Conservation (phyloP, 2,113 vertebrate genomes). For the Gavialis gangeticus region DNA sequence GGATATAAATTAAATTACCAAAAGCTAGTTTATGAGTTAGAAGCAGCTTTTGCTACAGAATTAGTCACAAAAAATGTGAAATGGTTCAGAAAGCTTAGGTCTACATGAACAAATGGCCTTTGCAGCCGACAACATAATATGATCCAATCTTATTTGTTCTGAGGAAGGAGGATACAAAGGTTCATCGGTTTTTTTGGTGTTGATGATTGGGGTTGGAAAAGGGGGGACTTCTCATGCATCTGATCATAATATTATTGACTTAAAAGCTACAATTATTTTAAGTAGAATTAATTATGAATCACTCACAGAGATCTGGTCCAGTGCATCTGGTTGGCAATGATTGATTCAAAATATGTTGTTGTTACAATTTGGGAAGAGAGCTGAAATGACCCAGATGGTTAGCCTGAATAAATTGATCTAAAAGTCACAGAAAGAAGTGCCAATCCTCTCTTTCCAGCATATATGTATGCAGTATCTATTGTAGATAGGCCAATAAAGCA, state of each 20-base stretch:
- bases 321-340: slow-evolving; percentile 32
- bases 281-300: slow-evolving; percentile 25
- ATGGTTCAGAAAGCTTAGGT: slow-evolving; percentile 43
- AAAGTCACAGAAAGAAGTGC: slow-evolving; percentile 49
- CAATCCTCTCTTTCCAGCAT: neutral
- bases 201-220: neutral
- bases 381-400: slow-evolving; percentile 73
- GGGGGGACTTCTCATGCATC: neutral
- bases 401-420: slow-evolving; percentile 58
- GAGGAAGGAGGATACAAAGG: slow-evolving; percentile 15
- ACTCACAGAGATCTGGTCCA: neutral
- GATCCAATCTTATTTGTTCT: slow-evolving; percentile 31
- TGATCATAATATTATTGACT: slow-evolving; percentile 32
- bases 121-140: neutral
- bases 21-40: slow-evolving; percentile 40
- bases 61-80: neutral
- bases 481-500: neutral
- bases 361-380: slow-evolving; percentile 66
- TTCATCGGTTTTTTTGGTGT: neutral
- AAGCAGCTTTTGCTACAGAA: slow-evolving; percentile 28
- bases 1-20: slow-evolving; percentile 40
- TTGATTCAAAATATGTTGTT: slow-evolving; percentile 60
- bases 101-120: neutral
- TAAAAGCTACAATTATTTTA: slow-evolving; percentile 34
- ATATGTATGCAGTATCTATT: neutral